Evolutionary conservation across 2,888 invertebrate genomes (phyloP).

Genomic region (Cabera pusaria): DNA sequence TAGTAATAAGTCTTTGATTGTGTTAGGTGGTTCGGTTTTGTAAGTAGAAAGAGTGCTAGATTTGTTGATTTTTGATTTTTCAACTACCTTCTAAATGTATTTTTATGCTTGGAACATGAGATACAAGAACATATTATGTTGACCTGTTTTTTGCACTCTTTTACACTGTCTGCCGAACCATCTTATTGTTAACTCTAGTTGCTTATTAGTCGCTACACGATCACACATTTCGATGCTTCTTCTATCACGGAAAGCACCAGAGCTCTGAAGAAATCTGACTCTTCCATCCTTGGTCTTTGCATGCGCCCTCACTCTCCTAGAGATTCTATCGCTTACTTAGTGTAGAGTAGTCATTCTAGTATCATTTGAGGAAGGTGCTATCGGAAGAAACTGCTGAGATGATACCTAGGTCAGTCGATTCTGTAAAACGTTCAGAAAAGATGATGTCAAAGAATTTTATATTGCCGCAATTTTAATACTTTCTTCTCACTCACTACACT

Average conservation of each 20-base stretch:
- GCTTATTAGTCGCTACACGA: conserved; percentile 67
- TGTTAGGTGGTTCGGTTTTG: conserved; percentile 2
- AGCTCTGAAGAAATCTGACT: conserved; percentile 29
- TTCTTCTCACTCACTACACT: too few relatives aligned
- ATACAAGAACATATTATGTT: too few relatives aligned
- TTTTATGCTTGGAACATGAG: too few relatives aligned
- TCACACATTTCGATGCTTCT: conserved; percentile 71
- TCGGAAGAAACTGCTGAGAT: too few relatives aligned
- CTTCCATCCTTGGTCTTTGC: conserved; percentile 34
- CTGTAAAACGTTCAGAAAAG: too few relatives aligned
- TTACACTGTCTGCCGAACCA: conserved; percentile 2
- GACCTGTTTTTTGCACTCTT: too few relatives aligned
- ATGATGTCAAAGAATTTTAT: too few relatives aligned
- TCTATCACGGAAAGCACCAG: conserved; percentile 41
- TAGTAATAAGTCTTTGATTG: too few relatives aligned
- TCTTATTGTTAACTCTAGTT: conserved; percentile 38
- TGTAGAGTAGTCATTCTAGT: conserved; percentile 11
- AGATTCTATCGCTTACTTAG: conserved; percentile 19
- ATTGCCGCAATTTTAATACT: too few relatives aligned
- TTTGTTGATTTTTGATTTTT: too few relatives aligned
- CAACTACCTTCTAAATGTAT: too few relatives aligned
- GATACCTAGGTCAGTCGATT: background rate
- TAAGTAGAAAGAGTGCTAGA: background rate
- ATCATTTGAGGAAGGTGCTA: too few relatives aligned
- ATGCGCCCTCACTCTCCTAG: conserved; percentile 36